Conservation (phyloP, 2,797 vertebrate genomes). For the Lepus townsendii region DNA sequence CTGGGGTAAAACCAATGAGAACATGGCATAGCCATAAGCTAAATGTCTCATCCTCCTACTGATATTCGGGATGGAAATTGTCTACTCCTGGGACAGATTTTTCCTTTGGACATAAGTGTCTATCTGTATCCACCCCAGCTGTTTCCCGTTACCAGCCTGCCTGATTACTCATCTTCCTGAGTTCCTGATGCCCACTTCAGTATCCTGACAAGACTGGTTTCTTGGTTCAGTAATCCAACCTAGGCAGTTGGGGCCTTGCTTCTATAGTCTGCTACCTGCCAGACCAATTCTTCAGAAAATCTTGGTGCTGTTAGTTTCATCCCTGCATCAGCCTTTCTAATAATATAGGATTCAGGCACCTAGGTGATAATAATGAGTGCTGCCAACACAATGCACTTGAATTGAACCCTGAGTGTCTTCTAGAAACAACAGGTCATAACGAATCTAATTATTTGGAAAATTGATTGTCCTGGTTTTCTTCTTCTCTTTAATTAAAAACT, state of each 20-base stretch:
- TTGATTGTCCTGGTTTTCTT: background rate
- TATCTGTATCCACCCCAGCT: background rate
- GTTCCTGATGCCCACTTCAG: background rate
- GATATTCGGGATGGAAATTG: background rate
- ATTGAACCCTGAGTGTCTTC: background rate
- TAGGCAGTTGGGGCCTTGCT: background rate
- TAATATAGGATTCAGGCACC: background rate
- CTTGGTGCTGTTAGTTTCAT: background rate
- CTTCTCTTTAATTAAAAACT: background rate
- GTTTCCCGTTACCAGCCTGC: background rate
- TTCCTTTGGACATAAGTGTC: background rate
- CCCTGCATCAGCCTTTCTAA: background rate
- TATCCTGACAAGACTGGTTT: background rate
- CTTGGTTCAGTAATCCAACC: background rate
- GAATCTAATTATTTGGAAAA: conserved; percentile 3
- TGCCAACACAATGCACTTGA: background rate
- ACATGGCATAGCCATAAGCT: background rate
- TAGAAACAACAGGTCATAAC: background rate
- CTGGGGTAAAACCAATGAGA: background rate
- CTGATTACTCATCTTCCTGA: background rate
- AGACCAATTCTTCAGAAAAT: background rate
- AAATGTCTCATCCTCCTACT: background rate
- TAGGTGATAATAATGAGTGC: background rate
- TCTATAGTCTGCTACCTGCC: background rate
- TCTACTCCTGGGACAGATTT: background rate